Base-by-base conservation (phyloP, 2,113 vertebrate genomes). In the Plotosus lineatus region DNA sequence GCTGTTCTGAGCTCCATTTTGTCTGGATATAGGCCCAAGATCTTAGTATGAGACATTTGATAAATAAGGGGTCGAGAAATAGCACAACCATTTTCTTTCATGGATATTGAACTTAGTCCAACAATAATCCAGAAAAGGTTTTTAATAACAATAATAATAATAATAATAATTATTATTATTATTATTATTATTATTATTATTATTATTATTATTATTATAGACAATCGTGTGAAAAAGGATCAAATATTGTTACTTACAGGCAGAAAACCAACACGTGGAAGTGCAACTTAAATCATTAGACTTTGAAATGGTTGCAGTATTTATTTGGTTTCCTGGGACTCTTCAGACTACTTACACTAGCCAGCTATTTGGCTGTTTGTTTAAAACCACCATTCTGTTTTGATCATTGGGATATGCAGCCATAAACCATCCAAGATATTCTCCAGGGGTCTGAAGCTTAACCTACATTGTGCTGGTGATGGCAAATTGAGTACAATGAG, bases 341-440 rank as follows among this genome's bases (percentile, higher is more conserved):
- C 56, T 50, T 81, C 14, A 42, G 53, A 31, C 66, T 51, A 79
- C 42, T 14, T 53, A 36, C 48, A 31, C 68, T 69, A 68, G 75
- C 36, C 75, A 66, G 38, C 42, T 75, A 65, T 36, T 78, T 51
- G 82, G 44, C 48, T 84, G 85, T 88, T 87, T 89, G 85, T 87
- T 88, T 82, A 87, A 89, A 87, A 69, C 53, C 78, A 79, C n/a
- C 77, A 61, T 68, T 15, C 61, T 84, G 75, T 84, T 89, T 89
- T 89, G 83, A 71, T 86, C 87, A 81, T 85, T 46, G 21, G 36
- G 46, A 72, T 31, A 61, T 23, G 19, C 38, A 10, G 46, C 40
- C 85, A 44, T 88, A 88, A 90, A 88, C 65, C n/a, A 73, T 65
- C 44, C 10, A 55, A 55, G 72, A 81, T 66, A 75, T 65, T 63